Base-by-base conservation (phyloP, 2,888 invertebrate species). In the Chymomyza amoena region DNA sequence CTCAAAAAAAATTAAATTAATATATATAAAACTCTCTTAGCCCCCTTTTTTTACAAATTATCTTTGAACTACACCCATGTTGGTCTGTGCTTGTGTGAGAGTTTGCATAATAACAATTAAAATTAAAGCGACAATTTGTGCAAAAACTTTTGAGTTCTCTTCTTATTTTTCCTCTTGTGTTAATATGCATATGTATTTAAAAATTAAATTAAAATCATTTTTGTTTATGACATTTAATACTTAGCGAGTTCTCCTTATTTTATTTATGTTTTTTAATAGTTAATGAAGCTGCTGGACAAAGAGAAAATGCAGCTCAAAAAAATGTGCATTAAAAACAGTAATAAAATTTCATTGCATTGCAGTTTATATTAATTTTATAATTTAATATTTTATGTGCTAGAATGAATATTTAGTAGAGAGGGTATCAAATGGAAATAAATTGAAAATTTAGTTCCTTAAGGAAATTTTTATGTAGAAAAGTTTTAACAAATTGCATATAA, bases 131-230 rank as follows among this genome's bases (percentile, higher is more conserved):
- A 18, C 18, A 25, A 18, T 13, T 57, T 32, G 32, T 9, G 32
- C 6, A 32, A 32, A 32, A 32, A 32, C 32, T 6, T 32, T 32
- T 32, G 7, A 32, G 32, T 7, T 20, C 15, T 57, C 57, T 15
- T 57, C 57, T 15, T 28, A 2, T 7, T 57, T 20, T 25, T 13
- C 6, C 39, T 10, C 39, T 45, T 2, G 3, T 45, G 39, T 45
- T 13, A 45, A 45, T 45, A 45, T 45, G 39, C 39, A 45, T 45
- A 45, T 45, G 13, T 45, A 45, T 45, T 45, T 15, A 45, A 61
- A 71, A 73, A 78, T 80, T 74, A 62, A 73, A 78, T 80, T 73
- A 74, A 74, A 67, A 67, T 52, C 16, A 67, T 66, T 79, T 76
- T 78, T 74, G 72, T 76, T 74, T 68, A 74, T 66, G 61, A 64